Percentiles rank a stretch among this genome's conserved stretches.
phyloP scores from a whole-genome alignment of 2,888 invertebrate species.

The Microctonus brassicae region DNA sequence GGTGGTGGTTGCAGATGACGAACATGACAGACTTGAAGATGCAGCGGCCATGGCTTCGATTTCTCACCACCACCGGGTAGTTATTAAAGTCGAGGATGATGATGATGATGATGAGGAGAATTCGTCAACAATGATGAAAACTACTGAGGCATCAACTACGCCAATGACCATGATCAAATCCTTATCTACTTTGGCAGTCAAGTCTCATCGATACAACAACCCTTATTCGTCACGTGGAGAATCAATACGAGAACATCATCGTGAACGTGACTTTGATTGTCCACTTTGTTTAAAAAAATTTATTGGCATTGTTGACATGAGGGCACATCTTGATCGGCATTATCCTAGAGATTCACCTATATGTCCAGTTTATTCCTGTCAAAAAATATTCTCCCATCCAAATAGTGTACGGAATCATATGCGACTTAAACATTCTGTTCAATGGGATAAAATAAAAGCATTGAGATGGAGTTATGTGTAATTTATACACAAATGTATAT shows the following conservation, averaged over 20 bases:
- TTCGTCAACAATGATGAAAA: background rate
- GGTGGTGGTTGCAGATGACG: constrained; percentile 70
- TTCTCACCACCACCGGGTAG: constrained; percentile 35
- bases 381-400: constrained; percentile 83
- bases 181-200: constrained; percentile 49
- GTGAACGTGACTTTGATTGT: constrained; percentile 74
- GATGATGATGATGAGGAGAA: constrained; percentile 33
- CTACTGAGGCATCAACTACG: background rate
- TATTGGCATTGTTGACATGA: constrained; percentile 77
- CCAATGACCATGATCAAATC: constrained; percentile 16
- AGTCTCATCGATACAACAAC: constrained; percentile 52
- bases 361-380: constrained; percentile 84
- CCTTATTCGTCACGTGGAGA: constrained; percentile 46
- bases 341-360: constrained; percentile 87
- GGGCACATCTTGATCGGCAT: constrained; percentile 84
- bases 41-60: constrained; percentile 43
- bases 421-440: constrained; percentile 84
- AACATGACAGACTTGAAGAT: constrained; percentile 64
- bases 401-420: constrained; percentile 91
- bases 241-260: constrained; percentile 59
- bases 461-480: constrained; percentile 80
- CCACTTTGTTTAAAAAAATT: constrained; percentile 81
- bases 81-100: constrained; percentile 51
- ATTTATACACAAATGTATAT: constrained; percentile 43
- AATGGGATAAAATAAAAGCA: constrained; percentile 89